phyloP scores from a whole-genome alignment of 2,888 invertebrate genomes.

The Nomada fabriciana region DNA sequence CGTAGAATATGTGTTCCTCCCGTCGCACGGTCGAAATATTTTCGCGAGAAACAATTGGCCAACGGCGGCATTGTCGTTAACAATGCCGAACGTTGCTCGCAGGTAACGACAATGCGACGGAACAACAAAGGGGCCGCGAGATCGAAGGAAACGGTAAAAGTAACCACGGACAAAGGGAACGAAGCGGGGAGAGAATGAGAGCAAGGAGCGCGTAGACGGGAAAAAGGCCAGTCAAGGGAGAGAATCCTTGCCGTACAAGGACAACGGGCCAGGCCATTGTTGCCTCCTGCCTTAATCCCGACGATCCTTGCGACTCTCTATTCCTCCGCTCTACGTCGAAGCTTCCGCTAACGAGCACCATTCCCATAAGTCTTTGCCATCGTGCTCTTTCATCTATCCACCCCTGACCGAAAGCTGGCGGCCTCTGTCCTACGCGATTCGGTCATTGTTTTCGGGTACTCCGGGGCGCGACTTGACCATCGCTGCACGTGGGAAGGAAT shows the following conservation, averaged over 20 bases:
- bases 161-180: conserved; percentile 33
- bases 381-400: conserved; percentile 25
- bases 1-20: not conserved
- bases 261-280: conserved; percentile 63
- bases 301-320: conserved; percentile 59
- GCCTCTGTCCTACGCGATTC: not conserved
- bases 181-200: conserved; percentile 13
- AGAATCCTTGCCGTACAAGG: conserved; percentile 62
- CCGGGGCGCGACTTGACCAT: not conserved
- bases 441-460: conserved; percentile 1
- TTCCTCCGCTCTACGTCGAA: conserved; percentile 19
- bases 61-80: conserved; percentile 40
- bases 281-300: conserved; percentile 64
- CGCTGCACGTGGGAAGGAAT: conserved; percentile 18
- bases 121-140: conserved; percentile 58
- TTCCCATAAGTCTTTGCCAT: conserved; percentile 70
- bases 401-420: conserved; percentile 1
- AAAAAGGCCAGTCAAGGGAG: conserved; percentile 57
- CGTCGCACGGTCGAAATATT: conserved; percentile 20
- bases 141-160: conserved; percentile 62
- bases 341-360: conserved; percentile 74
- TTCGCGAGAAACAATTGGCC: conserved; percentile 51
- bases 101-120: conserved; percentile 55
- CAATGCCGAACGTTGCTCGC: conserved; percentile 42
- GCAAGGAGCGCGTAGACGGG: conserved; percentile 15